Conservation (phyloP, 2,888 invertebrate species). For the Priapulus caudatus region DNA sequence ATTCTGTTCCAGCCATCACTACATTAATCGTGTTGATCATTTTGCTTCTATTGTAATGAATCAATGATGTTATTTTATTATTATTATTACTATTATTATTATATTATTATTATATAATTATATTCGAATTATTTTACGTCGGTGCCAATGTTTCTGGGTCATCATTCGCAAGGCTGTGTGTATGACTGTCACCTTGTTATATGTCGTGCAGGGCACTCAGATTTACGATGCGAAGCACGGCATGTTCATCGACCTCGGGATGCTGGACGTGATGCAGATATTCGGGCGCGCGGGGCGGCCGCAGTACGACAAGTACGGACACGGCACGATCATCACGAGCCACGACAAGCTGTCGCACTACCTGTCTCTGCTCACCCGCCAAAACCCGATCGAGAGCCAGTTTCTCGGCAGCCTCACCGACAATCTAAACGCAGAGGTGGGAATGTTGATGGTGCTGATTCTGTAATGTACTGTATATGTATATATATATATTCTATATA, state of each 20-base stretch:
- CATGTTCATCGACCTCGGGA: conserved; percentile 82
- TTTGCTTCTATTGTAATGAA: too few species aligned
- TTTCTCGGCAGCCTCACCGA: conserved; percentile 82
- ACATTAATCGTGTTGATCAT: too few species aligned
- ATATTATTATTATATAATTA: too few species aligned
- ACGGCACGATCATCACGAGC: conserved; percentile 86
- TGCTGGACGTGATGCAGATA: conserved; percentile 93
- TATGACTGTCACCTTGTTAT: too few species aligned
- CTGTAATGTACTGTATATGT: conserved; percentile 12
- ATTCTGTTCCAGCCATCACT: too few species aligned
- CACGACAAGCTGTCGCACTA: conserved; percentile 87
- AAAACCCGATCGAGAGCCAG: conserved; percentile 95
- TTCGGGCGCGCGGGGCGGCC: conserved; percentile 97
- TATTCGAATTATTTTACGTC: too few species aligned
- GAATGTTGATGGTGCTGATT: conserved; percentile 16
- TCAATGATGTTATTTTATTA: too few species aligned
- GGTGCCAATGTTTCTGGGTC: too few species aligned
- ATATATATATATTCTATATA: too few species aligned
- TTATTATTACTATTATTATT: too few species aligned
- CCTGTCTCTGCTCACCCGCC: conserved; percentile 80
- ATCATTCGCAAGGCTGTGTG: too few species aligned
- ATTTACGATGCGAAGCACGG: conserved; percentile 93
- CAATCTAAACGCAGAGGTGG: conserved; percentile 92
- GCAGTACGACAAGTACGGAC: conserved; percentile 78
- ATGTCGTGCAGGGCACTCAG: conserved; percentile 83